phyloP scores from a whole-genome alignment of 2,113 vertebrate species.

The Romanogobio albipinnatus region DNA sequence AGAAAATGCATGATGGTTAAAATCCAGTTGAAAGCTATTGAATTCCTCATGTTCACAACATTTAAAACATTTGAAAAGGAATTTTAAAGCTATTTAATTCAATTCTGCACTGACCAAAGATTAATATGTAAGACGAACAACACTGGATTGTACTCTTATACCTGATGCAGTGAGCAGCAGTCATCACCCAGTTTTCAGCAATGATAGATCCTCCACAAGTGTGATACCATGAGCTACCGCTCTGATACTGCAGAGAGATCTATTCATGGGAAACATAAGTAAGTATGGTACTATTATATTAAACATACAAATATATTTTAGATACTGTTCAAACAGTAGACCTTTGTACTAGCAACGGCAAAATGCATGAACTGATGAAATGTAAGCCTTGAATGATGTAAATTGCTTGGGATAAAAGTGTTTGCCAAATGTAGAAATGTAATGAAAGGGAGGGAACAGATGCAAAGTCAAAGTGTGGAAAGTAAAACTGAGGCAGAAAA shows the following conservation, averaged over 20 bases:
- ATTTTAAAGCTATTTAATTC: background rate
- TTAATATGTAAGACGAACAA: background rate
- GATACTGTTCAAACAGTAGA: background rate
- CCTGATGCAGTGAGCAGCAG: conserved; percentile 84
- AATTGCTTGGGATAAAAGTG: background rate
- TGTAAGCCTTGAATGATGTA: background rate
- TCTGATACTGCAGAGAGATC: conserved; percentile 81
- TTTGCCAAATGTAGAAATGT: background rate
- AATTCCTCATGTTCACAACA: background rate
- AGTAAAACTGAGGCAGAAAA: background rate
- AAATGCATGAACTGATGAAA: background rate
- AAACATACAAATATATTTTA: background rate
- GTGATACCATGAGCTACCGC: conserved; percentile 72
- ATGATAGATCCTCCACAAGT: conserved; percentile 81
- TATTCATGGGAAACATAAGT: conserved; percentile 43
- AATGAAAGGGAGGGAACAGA: background rate
- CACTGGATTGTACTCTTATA: conserved; percentile 53
- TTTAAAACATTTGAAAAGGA: background rate
- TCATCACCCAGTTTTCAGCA: conserved; percentile 82
- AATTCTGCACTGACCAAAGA: background rate
- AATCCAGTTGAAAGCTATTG: background rate
- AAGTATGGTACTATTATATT: background rate
- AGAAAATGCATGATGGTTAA: background rate
- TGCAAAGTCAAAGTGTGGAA: background rate
- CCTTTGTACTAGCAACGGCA: background rate